Evolutionary conservation across 92 coral and sea anemone species (phyloP), one percentile per base, ranked within the genome.

Genomic region (Muricea muricata): DNA sequence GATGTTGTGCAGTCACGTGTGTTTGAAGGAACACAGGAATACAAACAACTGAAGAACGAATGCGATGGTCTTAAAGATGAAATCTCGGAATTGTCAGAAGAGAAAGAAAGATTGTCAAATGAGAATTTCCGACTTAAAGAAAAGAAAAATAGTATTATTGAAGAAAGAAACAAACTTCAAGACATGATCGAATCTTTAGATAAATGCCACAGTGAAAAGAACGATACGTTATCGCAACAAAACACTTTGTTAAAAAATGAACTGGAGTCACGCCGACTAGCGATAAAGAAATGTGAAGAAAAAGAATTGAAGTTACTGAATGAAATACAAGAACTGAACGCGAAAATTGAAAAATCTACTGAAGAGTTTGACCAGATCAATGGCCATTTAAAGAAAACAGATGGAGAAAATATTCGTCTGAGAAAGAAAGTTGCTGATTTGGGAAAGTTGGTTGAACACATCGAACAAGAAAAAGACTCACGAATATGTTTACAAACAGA

Each of bases 51-150:
- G 69, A 55, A 39, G 30, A 78, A 56, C 54, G 67, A 78, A 23
- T 15, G 48, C 20, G 20, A 63, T 57, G 18, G 20, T 14, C 18
- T 56, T 23, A 67, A 40, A 3, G 55, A 57, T 12, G 30, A 40
- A 21, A 78, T 34, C 35, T 11, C 70, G 6, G 83, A 78, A 39
- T 28, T 56, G 8, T 9, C 0, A 1, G 83, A 78, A 5, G 83
- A 78, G 34, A 78, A 78, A 28, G 69, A 78, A 39, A 56, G 83
- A 29, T 21, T 78, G 20, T 37, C 40, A 29, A 78, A 78, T 56
- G 83, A 78, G 83, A 78, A 55, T 13, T 35, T 30, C 31, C 83
- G 83, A 30, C 83, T 78, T 6, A 78, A 56, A 65, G 83, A 78
- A 29, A 78, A 40, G 46, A 78, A 57, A 39, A 57, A 32, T 23